Evolutionary conservation across 2,888 invertebrate species (phyloP), one percentile per base, ranked within the genome.

Genomic region (Orthosia cruda): DNA sequence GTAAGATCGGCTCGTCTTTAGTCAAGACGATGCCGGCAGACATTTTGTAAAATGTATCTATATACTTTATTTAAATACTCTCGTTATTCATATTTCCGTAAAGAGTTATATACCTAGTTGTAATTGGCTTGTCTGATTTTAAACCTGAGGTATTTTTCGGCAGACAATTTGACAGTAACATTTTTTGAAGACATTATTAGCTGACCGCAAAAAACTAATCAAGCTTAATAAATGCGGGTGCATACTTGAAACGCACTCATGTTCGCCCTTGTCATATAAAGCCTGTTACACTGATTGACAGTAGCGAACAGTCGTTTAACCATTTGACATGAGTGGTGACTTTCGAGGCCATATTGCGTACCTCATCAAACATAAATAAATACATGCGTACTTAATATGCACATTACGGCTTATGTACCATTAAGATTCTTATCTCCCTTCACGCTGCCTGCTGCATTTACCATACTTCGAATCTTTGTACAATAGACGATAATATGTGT

Each of bases 341-440:
- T 70, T 59, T 75, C 74, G 76, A 84, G 84, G 86, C 85, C 83
- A 83, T 67, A 65, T 68, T 70, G 66, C 64, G 71, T 50, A 75
- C 63, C 80, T 82, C 80, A 86, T 89, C 77, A 83, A 77, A 86
- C 59, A 68, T 63, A 86, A 68, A 87, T 83, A 77, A 79, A 82
- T 82, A 84, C 67, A 77, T 78, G 74, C 69, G 55, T 79, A 78
- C 69, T 78, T 82, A 80, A 83, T 82, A 79, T 72, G 70, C 79
- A 79, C 67, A 73, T 85, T 78, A 75, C 74, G 73, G 77, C 74
- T 88, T 90, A 91, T 89, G 88, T 92, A 88, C 79, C 87, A 92
- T 92, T 91, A 89, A 91, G 92, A 92, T 93, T 81, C 70, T 72
- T 84, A 93, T 93, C 93, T 92, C 79, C 76, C 93, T 92, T 81